phyloP scores from a whole-genome alignment of 2,113 vertebrate species.

The Epinephelus fuscoguttatus region DNA sequence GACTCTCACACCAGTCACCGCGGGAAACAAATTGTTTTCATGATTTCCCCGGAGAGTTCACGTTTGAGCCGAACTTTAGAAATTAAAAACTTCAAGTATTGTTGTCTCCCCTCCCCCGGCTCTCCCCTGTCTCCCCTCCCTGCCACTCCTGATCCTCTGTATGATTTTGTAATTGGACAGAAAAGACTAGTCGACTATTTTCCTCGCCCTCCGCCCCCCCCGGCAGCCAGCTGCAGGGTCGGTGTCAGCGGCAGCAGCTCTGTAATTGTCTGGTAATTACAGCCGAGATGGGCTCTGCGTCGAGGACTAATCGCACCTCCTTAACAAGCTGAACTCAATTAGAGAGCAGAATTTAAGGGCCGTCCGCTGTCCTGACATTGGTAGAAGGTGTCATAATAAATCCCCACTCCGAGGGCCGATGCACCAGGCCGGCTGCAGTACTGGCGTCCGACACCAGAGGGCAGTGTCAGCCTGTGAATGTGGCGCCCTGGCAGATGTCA shows the following conservation, averaged over 20 bases:
- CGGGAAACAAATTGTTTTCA: slow-evolving; percentile 12
- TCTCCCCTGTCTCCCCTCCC: slow-evolving; percentile 14
- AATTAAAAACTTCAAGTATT: slow-evolving; percentile 25
- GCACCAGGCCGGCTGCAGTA: neutral
- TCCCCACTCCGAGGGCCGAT: neutral
- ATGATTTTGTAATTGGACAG: slow-evolving; percentile 55
- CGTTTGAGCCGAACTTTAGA: slow-evolving; percentile 7
- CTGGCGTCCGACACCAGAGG: slow-evolving; percentile 59
- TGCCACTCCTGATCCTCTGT: slow-evolving; percentile 11
- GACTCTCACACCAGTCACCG: neutral
- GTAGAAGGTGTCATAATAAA: slow-evolving; percentile 38
- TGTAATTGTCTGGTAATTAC: slow-evolving; percentile 74
- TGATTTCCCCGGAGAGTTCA: slow-evolving; percentile 38
- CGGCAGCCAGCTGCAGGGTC: slow-evolving; percentile 51
- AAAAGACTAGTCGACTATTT: slow-evolving; percentile 5
- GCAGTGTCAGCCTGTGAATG: slow-evolving; percentile 48
- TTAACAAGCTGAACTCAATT: slow-evolving; percentile 74
- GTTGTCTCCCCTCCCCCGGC: neutral
- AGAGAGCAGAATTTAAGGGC: slow-evolving; percentile 61
- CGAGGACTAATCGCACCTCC: slow-evolving; percentile 70
- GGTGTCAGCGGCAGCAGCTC: slow-evolving; percentile 41
- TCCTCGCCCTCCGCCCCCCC: neutral
- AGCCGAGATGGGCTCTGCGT: slow-evolving; percentile 44
- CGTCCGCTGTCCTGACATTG: slow-evolving; percentile 65
- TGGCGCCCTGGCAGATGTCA: neutral